These are phyloP conservation scores for Crematogaster levior DNA, from an alignment of 2,888 invertebrate genomes.

Conservation along the genomic window DNA sequence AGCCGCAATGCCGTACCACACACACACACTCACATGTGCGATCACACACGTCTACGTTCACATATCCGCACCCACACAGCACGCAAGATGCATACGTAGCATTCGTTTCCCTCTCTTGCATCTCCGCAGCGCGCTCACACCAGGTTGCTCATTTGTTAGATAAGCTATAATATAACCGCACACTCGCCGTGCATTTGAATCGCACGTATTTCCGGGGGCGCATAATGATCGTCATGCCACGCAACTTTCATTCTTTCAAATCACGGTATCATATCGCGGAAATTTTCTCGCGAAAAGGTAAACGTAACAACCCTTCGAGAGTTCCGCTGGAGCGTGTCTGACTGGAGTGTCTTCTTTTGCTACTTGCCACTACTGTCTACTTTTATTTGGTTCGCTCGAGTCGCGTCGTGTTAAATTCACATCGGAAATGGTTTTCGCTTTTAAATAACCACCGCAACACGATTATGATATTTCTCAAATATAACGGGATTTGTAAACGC, in stretches of 20 bases:
- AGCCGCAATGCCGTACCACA: conserved; percentile 71
- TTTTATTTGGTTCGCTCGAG: neutral
- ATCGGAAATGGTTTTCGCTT: neutral
- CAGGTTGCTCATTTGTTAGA: conserved; percentile 75
- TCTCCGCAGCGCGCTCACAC: conserved; percentile 56
- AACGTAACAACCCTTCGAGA: neutral
- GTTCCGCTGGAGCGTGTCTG: too few species aligned
- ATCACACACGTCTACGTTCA: conserved; percentile 23
- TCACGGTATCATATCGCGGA: neutral
- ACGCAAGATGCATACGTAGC: conserved; percentile 21
- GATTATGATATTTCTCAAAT: conserved; percentile 23
- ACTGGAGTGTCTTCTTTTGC: neutral
- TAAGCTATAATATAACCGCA: conserved; percentile 66
- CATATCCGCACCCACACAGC: neutral
- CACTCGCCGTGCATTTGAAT: conserved; percentile 60
- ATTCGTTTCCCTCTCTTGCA: conserved; percentile 58
- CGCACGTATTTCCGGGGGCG: conserved; percentile 60
- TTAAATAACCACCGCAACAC: neutral
- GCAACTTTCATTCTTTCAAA: conserved; percentile 19
- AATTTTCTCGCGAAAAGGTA: neutral
- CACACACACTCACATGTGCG: conserved; percentile 33
- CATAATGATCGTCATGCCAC: conserved; percentile 6
- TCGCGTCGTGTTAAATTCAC: conserved; percentile 3
- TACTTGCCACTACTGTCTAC: neutral
- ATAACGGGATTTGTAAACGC: neutral